Conservation (phyloP, 2,888 invertebrate species). For the Kryphioiulus occultus region DNA sequence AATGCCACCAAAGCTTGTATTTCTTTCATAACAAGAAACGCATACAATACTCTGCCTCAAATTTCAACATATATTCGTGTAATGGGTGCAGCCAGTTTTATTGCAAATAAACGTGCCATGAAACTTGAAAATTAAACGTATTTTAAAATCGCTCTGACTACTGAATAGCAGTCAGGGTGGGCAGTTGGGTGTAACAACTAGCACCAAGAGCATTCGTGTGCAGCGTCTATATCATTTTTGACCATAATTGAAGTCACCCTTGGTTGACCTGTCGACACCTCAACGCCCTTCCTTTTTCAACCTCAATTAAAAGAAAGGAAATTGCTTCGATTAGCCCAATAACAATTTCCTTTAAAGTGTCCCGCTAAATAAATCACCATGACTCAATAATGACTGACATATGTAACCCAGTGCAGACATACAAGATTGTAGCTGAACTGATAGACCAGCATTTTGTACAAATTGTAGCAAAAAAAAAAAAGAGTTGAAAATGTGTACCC, state of each 20-base stretch:
- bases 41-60: not conserved
- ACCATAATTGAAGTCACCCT: constrained; percentile 36
- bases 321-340: not conserved
- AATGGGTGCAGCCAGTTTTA: not conserved
- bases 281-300: constrained; percentile 35
- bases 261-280: constrained; percentile 34
- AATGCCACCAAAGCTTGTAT: not conserved
- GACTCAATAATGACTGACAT: not conserved
- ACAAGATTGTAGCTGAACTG: too few species aligned
- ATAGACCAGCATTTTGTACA: too few species aligned
- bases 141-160: not conserved
- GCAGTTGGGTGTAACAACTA: not conserved
- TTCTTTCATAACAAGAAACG: not conserved
- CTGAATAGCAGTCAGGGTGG: not conserved
- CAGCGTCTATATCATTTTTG: constrained; percentile 21
- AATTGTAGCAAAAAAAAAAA: too few species aligned
- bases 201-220: not conserved
- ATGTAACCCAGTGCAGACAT: not conserved
- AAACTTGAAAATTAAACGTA: not conserved
- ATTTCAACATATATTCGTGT: not conserved
- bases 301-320: constrained; percentile 14
- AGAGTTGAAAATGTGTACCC: not conserved
- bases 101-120: not conserved
- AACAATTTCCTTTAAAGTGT: constrained; percentile 20
- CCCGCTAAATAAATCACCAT: not conserved